phyloP scores from a whole-genome alignment of 2,113 vertebrate genomes.

The Asarcornis scutulata region DNA sequence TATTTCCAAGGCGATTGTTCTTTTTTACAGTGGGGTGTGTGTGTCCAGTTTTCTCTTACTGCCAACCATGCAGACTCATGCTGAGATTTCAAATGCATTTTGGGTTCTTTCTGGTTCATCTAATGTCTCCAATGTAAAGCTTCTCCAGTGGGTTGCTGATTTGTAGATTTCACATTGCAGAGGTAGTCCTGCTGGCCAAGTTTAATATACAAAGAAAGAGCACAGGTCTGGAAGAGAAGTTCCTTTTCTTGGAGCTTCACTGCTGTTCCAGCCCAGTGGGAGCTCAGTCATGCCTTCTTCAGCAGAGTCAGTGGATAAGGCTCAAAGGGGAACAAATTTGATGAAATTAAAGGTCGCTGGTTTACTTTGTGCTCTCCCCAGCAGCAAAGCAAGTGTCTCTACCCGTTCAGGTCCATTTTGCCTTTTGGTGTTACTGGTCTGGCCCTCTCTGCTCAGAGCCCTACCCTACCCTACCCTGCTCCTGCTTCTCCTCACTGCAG shows the following conservation, averaged over 20 bases:
- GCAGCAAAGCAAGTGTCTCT: neutral
- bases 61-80: neutral
- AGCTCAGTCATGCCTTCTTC: neutral
- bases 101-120: neutral
- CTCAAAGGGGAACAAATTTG: neutral
- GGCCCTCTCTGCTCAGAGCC: neutral
- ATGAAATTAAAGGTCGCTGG: neutral
- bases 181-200: neutral
- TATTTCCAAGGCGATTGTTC: constrained; percentile 42
- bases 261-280: neutral
- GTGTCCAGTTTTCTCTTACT: neutral
- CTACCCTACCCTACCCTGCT: neutral
- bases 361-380: neutral
- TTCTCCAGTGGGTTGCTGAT: neutral
- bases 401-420: neutral
- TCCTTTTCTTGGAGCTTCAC: neutral
- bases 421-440: neutral
- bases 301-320: neutral
- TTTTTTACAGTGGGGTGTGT: neutral
- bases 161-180: neutral
- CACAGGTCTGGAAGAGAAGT: neutral
- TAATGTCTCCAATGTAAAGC: neutral
- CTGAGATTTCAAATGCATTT: neutral
- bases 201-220: neutral
- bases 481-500: neutral